phyloP scores from a whole-genome alignment of 2,113 vertebrate genomes.

The Nasalis larvatus region DNA sequence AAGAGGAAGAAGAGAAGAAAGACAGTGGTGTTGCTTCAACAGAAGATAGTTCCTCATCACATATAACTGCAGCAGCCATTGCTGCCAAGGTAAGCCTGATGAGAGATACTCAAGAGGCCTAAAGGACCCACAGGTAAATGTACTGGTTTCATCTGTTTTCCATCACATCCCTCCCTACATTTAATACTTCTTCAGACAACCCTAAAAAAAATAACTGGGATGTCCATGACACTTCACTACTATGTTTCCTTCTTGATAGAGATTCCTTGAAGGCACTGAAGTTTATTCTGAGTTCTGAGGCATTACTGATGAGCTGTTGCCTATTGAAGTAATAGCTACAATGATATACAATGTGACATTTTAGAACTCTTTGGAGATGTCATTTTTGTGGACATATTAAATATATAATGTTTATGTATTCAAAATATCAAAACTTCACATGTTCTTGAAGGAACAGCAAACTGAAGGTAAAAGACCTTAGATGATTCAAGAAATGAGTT shows the following conservation, averaged over 20 bases:
- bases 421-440: slow-evolving; percentile 9
- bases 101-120: not conserved
- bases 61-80: slow-evolving; percentile 98
- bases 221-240: not conserved
- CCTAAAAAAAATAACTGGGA: not conserved
- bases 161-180: not conserved
- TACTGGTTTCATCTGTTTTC: slow-evolving; percentile 11
- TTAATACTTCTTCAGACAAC: not conserved
- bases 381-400: slow-evolving; percentile 41
- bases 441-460: slow-evolving; percentile 20
- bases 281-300: not conserved
- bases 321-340: not conserved
- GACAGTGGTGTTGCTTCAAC: slow-evolving; percentile 97
- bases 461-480: not conserved
- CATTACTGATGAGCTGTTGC: slow-evolving; percentile 7
- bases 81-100: slow-evolving; percentile 94
- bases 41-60: slow-evolving; percentile 97
- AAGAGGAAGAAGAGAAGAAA: slow-evolving; percentile 98
- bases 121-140: slow-evolving; percentile 2
- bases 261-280: not conserved
- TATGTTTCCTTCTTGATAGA: not conserved
- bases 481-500: slow-evolving; percentile 35
- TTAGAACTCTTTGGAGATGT: slow-evolving; percentile 31
- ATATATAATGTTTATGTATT: not conserved
- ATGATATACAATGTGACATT: slow-evolving; percentile 30